These are phyloP conservation scores for Amia ocellicauda DNA, from an alignment of 2,113 vertebrate genomes.

Conservation along the genomic window DNA sequence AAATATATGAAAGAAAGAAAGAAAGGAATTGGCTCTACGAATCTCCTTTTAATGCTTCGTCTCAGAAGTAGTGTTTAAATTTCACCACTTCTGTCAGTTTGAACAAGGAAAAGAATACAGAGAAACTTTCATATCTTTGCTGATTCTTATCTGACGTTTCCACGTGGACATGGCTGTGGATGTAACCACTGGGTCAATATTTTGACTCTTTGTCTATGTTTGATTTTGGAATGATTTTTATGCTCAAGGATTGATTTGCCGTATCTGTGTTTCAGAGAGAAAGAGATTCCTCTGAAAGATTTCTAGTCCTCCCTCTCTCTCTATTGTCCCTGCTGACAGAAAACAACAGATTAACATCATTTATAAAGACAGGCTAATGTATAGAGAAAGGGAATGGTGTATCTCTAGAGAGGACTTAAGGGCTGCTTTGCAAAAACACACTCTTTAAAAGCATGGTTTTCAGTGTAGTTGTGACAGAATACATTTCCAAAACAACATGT, in stretches of 20 bases:
- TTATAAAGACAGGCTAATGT: conserved; percentile 49
- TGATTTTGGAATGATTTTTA: conserved; percentile 36
- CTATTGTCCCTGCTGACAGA: conserved; percentile 42
- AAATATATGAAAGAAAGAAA: too few species aligned
- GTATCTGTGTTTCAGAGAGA: conserved; percentile 29
- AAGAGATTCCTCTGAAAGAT: conserved; percentile 17
- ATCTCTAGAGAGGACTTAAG: conserved; percentile 29
- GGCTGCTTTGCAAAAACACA: conserved; percentile 29
- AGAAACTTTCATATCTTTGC: background rate
- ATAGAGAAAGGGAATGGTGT: conserved; percentile 24
- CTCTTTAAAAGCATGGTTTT: conserved; percentile 38
- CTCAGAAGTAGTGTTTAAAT: background rate
- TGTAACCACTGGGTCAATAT: conserved; percentile 27
- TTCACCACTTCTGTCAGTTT: background rate
- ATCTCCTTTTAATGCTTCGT: too few species aligned
- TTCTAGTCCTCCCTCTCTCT: conserved; percentile 28
- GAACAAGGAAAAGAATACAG: background rate
- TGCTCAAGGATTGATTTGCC: conserved; percentile 43
- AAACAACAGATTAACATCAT: conserved; percentile 56
- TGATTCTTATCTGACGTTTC: background rate
- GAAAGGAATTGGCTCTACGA: too few species aligned
- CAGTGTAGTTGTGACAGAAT: conserved; percentile 35
- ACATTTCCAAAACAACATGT: conserved; percentile 33
- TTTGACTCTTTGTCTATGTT: conserved; percentile 38
- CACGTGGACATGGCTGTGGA: conserved; percentile 28